Evolutionary conservation across 1,140 invertebrate species (phyloP).

Genomic region (Agrypnia vestita): DNA sequence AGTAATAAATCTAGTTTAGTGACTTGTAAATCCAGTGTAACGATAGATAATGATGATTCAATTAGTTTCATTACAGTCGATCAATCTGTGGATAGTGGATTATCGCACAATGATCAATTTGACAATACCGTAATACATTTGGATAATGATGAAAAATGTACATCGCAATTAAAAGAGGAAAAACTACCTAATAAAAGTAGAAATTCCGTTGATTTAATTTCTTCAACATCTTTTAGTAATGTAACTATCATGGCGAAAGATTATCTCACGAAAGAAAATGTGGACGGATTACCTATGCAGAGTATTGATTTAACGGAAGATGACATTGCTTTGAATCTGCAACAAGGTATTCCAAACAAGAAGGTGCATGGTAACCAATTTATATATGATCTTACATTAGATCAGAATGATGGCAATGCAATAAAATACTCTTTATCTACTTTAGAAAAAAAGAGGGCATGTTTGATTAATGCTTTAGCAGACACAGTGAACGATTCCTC

Average conservation of each 20-base stretch:
- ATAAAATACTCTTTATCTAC: background rate
- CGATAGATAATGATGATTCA: background rate
- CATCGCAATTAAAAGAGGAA: no score
- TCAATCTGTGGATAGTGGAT: background rate
- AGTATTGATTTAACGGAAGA: slow-evolving; percentile 16
- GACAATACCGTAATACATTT: background rate
- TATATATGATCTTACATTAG: slow-evolving; percentile 18
- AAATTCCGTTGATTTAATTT: background rate
- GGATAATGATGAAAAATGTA: background rate
- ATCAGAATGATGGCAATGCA: background rate
- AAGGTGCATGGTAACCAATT: background rate
- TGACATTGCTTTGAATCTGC: background rate
- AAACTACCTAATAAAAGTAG: background rate
- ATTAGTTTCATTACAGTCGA: background rate
- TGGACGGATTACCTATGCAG: background rate
- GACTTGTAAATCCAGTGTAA: background rate
- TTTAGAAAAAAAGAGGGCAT: slow-evolving; percentile 1
- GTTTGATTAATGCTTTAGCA: background rate
- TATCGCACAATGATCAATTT: background rate
- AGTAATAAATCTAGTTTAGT: background rate
- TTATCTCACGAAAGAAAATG: background rate
- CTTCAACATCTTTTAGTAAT: no score
- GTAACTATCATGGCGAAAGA: background rate
- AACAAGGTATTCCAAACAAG: background rate
- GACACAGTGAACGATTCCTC: slow-evolving; percentile 22